Percentiles rank a stretch among this genome's conserved stretches.
Evolutionary conservation across 2,888 invertebrate genomes (phyloP).

Genomic region (Drosophila percnosoma): DNA sequence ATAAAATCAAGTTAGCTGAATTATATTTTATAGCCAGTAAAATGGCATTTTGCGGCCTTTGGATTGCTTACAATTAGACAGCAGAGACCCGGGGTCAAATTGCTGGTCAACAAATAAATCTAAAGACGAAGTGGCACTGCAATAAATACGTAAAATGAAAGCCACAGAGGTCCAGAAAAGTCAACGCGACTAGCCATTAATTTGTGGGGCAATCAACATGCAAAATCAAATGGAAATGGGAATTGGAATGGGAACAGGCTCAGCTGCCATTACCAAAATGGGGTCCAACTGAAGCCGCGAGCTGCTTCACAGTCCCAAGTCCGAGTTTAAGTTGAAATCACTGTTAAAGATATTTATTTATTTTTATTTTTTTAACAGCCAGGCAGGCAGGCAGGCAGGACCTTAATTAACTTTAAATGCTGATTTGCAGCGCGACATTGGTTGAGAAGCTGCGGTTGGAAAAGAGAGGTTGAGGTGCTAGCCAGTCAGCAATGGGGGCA

Average conservation of each 20-base stretch:
- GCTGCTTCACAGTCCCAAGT: constrained; percentile 1
- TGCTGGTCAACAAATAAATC: constrained; percentile 10
- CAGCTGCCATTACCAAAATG: constrained; percentile 1
- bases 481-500: constrained; percentile 17
- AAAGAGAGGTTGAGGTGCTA: constrained; percentile 15
- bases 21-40: not conserved
- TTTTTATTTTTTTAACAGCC: constrained; percentile 1
- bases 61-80: constrained; percentile 48
- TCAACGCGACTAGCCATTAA: constrained; percentile 60
- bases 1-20: not conserved
- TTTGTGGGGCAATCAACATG: constrained; percentile 66
- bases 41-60: constrained; percentile 33
- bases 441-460: not conserved
- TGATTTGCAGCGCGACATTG: constrained; percentile 32
- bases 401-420: constrained; percentile 69
- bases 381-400: constrained; percentile 39
- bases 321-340: constrained; percentile 16
- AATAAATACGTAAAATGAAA: constrained; percentile 33
- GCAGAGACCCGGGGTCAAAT: constrained; percentile 14
- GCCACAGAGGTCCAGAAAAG: constrained; percentile 37
- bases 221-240: constrained; percentile 55
- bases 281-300: constrained; percentile 3
- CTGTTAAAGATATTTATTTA: constrained; percentile 31
- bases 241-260: constrained; percentile 7
- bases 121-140: not conserved